Evolutionary conservation across 2,888 invertebrate species (phyloP), one percentile per base, ranked within the genome.

Genomic region (Cerceris rybyensis): DNA sequence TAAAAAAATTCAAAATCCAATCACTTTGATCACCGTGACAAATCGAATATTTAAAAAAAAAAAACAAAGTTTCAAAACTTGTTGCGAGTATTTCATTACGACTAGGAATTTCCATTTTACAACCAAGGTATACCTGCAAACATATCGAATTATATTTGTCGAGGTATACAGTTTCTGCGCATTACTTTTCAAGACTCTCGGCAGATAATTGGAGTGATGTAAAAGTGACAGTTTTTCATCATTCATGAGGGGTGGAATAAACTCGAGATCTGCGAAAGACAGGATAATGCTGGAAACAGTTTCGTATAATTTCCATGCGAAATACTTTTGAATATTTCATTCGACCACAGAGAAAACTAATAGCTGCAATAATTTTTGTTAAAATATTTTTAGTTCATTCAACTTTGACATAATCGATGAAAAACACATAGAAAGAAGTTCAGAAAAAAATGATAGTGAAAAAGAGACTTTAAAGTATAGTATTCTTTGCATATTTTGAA

Each of bases 161-260:
- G 43, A 73, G 54, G 49, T 50, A 14, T 50, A 42, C n/a, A 73
- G 17, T 64, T 59, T 57, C 43, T 58, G 11, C 41, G 52, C 61
- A 43, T 69, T 65, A 60, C 49, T 46, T 59, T 52, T 9, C 28
- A 28, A n/a, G 57, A 5, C 61, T 49, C 74, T 57, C 42, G 7
- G 16, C 16, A 55, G 61, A 28, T 77, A 77, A 77, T 77, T 77
- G 69, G 74, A 9, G 52, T 57, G 43, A 69, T 46, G 54, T 11
- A 57, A 43, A 52, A 57, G 65, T 43, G 54, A 58, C 50, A 52
- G 52, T 55, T 63, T 70, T 71, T 57, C 63, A 9, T 8, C 58
- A 17, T 46, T 42, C 28, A 14, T 13, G 17, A 28, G n/a, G 5
- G 9, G 28, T 17, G 49, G n/a, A 49, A 28, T 11, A 11, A n/a